Percentiles rank a stretch among this genome's conserved stretches.
These are phyloP conservation scores for Nycticebus coucang DNA, from an alignment of 2,113 vertebrate genomes.

Conservation along the genomic window DNA sequence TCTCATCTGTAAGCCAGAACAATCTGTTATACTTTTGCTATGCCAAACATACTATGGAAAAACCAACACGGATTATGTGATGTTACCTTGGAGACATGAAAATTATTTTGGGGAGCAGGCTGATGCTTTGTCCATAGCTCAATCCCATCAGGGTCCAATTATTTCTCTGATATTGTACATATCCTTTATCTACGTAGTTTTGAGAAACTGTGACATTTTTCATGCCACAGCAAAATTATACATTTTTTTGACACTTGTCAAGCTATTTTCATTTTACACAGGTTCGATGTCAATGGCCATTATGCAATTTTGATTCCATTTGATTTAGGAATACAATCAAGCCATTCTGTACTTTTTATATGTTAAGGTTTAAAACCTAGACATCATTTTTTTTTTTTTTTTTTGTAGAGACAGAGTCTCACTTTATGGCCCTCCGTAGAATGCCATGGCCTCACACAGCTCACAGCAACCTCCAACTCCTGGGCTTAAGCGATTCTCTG, in stretches of 20 bases:
- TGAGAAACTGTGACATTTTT: slow-evolving; percentile 49
- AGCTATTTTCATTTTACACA: slow-evolving; percentile 25
- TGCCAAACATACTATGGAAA: slow-evolving; percentile 73
- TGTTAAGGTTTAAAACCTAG: slow-evolving; percentile 31
- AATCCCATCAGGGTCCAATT: slow-evolving; percentile 65
- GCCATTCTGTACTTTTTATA: not conserved
- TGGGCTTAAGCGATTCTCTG: no score
- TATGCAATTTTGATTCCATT: not conserved
- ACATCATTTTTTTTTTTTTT: no score
- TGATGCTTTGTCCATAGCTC: slow-evolving; percentile 61
- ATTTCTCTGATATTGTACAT: slow-evolving; percentile 62
- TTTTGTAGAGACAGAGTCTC: no score
- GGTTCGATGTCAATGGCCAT: not conserved
- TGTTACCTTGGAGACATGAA: slow-evolving; percentile 72
- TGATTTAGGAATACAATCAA: not conserved
- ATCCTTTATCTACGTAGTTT: slow-evolving; percentile 52
- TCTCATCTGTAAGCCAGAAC: slow-evolving; percentile 48
- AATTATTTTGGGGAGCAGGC: slow-evolving; percentile 69
- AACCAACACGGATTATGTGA: slow-evolving; percentile 74
- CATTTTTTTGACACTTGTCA: slow-evolving; percentile 23
- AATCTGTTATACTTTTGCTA: slow-evolving; percentile 65
- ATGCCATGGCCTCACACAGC: no score
- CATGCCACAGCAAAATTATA: slow-evolving; percentile 9
- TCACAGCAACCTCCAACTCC: no score
- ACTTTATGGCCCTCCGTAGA: no score